Conservation (phyloP, 2,888 invertebrate species). For the Isoperla grammatica region DNA sequence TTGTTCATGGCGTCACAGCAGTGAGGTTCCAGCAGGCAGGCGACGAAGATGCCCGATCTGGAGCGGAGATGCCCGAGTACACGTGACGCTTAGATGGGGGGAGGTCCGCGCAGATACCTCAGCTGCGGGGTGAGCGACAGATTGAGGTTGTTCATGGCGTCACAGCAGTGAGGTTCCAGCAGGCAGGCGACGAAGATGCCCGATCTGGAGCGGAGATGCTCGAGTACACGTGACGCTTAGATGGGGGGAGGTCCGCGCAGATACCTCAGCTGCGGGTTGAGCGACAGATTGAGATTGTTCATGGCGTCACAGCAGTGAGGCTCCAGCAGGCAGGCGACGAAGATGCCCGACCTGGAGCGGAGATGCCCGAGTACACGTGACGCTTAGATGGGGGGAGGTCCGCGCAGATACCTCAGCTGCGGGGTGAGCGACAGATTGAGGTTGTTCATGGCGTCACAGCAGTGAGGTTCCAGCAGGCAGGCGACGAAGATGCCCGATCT, state of each 20-base stretch:
- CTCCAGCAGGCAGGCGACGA: conserved; percentile 56
- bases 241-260: conserved; percentile 76
- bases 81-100: conserved; percentile 61
- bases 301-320: conserved; percentile 72
- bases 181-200: conserved; percentile 69
- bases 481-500: conserved; percentile 43
- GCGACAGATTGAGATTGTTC: conserved; percentile 66
- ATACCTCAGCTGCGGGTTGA: conserved; percentile 75
- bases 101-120: conserved; percentile 73
- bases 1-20: no score
- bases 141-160: conserved; percentile 68
- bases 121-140: conserved; percentile 73
- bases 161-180: conserved; percentile 70
- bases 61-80: no score
- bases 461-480: conserved; percentile 67
- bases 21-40: no score
- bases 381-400: no score
- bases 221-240: conserved; percentile 50
- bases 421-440: conserved; percentile 67
- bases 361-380: no score
- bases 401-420: conserved; percentile 45
- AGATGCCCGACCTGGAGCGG: no score
- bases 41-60: no score
- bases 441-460: conserved; percentile 73
- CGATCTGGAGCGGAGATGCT: no score